Percentiles rank a stretch among this genome's conserved stretches.
phyloP scores from a whole-genome alignment of 1,140 invertebrate genomes.

The Metopolophium dirhodum region DNA sequence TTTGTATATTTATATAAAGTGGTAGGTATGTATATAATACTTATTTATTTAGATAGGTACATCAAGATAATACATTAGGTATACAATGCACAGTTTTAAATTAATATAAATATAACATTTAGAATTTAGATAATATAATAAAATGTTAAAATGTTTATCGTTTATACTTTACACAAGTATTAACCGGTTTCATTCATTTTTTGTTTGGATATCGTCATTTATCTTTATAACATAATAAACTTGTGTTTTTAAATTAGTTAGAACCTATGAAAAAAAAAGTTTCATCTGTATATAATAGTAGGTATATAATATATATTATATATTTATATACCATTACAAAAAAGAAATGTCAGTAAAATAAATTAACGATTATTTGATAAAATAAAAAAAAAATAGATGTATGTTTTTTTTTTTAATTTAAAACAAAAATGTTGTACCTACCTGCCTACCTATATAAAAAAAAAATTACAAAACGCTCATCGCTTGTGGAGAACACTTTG shows the following conservation, averaged over 20 bases:
- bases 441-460: conserved; percentile 1
- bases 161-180: not conserved
- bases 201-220: not conserved
- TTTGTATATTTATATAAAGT: no score
- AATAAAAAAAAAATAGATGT: not conserved
- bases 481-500: not conserved
- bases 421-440: conserved; percentile 14
- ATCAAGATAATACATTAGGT: not conserved
- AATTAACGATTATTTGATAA: not conserved
- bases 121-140: not conserved
- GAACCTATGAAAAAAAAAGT: not conserved
- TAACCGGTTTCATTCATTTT: not conserved
- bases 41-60: not conserved
- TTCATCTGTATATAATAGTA: not conserved
- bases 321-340: not conserved
- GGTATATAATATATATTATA: not conserved
- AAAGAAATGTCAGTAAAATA: not conserved
- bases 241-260: not conserved
- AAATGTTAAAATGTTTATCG: conserved; percentile 8
- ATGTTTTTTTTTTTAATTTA: conserved; percentile 1
- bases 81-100: not conserved
- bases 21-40: no score
- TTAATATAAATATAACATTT: not conserved
- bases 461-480: not conserved
- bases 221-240: not conserved